These are phyloP conservation scores for Pseudomyrmex concolor DNA, from an alignment of 1,140 invertebrate species.

Conservation along the genomic window DNA sequence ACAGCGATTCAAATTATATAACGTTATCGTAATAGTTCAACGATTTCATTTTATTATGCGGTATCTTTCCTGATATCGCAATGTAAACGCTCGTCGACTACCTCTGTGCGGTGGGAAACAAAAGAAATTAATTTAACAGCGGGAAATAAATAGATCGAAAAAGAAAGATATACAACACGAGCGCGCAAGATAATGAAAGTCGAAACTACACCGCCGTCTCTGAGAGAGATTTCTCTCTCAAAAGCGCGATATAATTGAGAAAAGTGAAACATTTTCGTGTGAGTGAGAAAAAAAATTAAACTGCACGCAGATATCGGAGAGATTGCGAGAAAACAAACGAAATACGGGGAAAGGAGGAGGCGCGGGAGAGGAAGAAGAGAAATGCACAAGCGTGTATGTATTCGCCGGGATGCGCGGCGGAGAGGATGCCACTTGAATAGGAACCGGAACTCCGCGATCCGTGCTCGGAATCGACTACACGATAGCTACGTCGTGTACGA, in stretches of 20 bases:
- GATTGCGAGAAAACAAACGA: background rate
- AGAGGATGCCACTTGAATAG: constrained; percentile 75
- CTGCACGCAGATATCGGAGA: background rate
- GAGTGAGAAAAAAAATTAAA: background rate
- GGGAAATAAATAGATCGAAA: constrained; percentile 27
- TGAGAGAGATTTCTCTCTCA: background rate
- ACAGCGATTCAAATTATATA: constrained; percentile 4
- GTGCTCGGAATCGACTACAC: constrained; percentile 80
- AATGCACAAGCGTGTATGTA: constrained; percentile 11
- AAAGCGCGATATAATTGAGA: background rate
- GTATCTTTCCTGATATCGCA: background rate
- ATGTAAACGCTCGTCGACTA: constrained; percentile 40
- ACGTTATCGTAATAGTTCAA: constrained; percentile 7
- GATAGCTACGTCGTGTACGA: constrained; percentile 72
- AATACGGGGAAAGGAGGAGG: background rate
- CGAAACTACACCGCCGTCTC: background rate
- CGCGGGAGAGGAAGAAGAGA: constrained; percentile 26
- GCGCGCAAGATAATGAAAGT: constrained; percentile 3
- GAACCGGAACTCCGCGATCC: constrained; percentile 80
- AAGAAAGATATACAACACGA: constrained; percentile 4
- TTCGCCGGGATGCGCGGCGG: constrained; percentile 42
- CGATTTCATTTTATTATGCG: constrained; percentile 11
- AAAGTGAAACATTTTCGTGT: background rate
- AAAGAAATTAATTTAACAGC: constrained; percentile 23
- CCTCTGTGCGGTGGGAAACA: constrained; percentile 2